phyloP scores from a whole-genome alignment of 2,888 invertebrate species.

The Agrenia bidenticulata region DNA sequence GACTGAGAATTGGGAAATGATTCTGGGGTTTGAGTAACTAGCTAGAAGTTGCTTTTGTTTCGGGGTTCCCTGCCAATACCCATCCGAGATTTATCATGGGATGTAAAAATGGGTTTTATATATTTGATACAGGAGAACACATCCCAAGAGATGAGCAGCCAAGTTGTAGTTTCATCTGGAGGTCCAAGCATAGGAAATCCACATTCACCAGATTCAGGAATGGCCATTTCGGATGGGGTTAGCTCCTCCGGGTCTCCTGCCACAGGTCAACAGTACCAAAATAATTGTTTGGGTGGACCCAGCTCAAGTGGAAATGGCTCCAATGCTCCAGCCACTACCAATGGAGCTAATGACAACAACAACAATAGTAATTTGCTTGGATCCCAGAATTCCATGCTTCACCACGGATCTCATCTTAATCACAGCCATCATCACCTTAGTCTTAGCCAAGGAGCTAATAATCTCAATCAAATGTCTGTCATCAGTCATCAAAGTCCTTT shows the following conservation, averaged over 20 bases:
- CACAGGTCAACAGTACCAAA: constrained; percentile 57
- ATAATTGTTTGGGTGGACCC: constrained; percentile 18
- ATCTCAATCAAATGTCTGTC: constrained; percentile 39
- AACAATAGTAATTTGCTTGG: constrained; percentile 22
- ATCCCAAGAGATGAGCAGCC: constrained; percentile 48
- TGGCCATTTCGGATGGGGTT: constrained; percentile 61
- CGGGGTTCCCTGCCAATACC: too few species aligned
- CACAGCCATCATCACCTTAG: constrained; percentile 20
- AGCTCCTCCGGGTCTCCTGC: constrained; percentile 58
- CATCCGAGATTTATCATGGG: too few species aligned
- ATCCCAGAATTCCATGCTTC: constrained; percentile 12
- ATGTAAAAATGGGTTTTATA: constrained; percentile 1
- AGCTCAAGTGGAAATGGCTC: constrained; percentile 42
- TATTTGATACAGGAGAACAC: constrained; percentile 41
- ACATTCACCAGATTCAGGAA: constrained; percentile 56
- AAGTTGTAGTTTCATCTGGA: constrained; percentile 44
- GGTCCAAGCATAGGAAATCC: constrained; percentile 47
- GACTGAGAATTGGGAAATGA: constrained; percentile 8
- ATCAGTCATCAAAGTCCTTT: constrained; percentile 24
- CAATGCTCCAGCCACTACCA: constrained; percentile 30
- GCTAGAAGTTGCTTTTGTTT: too few species aligned
- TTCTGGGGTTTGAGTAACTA: neutral
- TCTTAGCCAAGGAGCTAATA: constrained; percentile 29
- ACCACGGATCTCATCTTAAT: constrained; percentile 24
- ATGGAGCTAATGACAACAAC: constrained; percentile 24